Conservation (phyloP, 2,113 vertebrate genomes). For the Mugil cephalus region DNA sequence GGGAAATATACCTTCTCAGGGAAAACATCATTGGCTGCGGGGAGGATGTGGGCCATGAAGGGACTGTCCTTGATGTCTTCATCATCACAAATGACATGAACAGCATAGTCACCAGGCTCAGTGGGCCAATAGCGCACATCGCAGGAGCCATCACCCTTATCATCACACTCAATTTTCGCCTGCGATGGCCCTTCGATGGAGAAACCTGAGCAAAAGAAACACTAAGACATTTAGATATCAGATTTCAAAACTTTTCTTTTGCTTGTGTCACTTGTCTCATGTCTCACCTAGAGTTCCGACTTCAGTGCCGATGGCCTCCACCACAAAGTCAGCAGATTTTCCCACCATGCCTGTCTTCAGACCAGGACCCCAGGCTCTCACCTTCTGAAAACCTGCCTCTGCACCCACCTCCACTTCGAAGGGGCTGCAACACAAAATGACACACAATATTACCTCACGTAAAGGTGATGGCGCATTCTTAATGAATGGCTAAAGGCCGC, state of each 20-base stretch:
- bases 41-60: conserved; percentile 94
- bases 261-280: not conserved
- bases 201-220: conserved; percentile 84
- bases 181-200: conserved; percentile 96
- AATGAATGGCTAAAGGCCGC: conserved; percentile 8
- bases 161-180: conserved; percentile 95
- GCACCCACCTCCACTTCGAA: conserved; percentile 91
- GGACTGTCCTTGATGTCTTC: conserved; percentile 96
- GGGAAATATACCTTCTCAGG: conserved; percentile 88
- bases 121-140: conserved; percentile 97
- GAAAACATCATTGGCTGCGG: conserved; percentile 87
- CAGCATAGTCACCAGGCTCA: conserved; percentile 92
- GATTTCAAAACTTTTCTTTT: conserved; percentile 2
- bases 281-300: conserved; percentile 93
- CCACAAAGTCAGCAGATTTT: conserved; percentile 95
- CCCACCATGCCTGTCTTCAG: conserved; percentile 94
- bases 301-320: conserved; percentile 94
- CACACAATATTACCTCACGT: not conserved
- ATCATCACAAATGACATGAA: conserved; percentile 96
- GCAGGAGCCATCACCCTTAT: conserved; percentile 93
- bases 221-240: conserved; percentile 1
- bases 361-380: conserved; percentile 96
- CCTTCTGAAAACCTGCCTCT: conserved; percentile 91
- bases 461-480: conserved; percentile 18
- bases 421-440: conserved; percentile 79